Base-by-base conservation (phyloP, 1,140 invertebrate genomes). In the Nasonia longicornis region DNA sequence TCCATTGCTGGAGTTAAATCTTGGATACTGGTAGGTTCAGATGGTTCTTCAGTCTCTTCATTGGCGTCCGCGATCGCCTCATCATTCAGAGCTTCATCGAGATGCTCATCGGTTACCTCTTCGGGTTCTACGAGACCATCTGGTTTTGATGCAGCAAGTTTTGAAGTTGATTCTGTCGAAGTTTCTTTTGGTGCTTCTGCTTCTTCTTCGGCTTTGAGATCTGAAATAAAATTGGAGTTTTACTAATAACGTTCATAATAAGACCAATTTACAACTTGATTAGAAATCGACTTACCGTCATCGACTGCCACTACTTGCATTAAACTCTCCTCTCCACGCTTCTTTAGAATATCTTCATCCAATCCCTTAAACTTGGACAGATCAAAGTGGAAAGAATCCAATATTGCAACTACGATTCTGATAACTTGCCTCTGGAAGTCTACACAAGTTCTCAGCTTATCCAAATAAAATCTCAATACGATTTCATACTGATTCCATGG, bases 311-410 rank as follows among this genome's bases (percentile, higher is more conserved):
- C 1, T 67, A 26, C 22, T 35, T 71, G 11, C 31, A 71, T 35
- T 31, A 29, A 67, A 2, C 22, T 31, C 29, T 58, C 52, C 52
- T 58, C 52, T 58, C 48, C 16, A 14, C 26, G n/a, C 0, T 16
- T n/a, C 14, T 75, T 75, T 66, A 69, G 48, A 66, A 3, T 14
- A 70, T 86, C 84, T 64, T 87, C 85, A 66, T 84, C 82, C 52
- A 74, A 77, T 73, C 83, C 80, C 14, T 88, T 88, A 70, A 87
- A 83, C 31, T 94, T 94, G 0, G 93, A 94, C 42, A 98, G 89
- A 92, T 98, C 96, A 90, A 96, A 99, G 90, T 99, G 97, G 87
- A 99, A 99, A 2, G 95, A 94, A 89, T 98, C 96, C 42, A 99
- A 90, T 77, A 99, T 95, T 2, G 93, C 93, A 0, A 97, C 94